Conservation (phyloP, 2,113 vertebrate species). For the Eira barbara region DNA sequence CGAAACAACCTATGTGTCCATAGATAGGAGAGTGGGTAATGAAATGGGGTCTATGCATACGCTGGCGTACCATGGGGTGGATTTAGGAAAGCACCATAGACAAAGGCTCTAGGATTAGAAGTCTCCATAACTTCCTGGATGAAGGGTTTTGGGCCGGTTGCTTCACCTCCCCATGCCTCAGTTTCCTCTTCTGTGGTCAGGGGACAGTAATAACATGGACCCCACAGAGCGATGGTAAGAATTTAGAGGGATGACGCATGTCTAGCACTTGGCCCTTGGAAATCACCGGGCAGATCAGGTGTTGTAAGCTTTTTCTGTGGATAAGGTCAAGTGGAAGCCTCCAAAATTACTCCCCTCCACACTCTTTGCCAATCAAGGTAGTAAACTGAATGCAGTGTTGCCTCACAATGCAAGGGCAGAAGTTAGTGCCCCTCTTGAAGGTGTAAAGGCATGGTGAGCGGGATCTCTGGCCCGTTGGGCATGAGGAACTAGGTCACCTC, state of each 20-base stretch:
- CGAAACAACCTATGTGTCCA: neutral
- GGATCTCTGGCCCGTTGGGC: neutral
- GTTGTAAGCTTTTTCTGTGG: neutral
- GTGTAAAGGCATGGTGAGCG: neutral
- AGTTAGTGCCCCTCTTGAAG: neutral
- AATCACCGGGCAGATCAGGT: no score
- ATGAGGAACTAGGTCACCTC: neutral
- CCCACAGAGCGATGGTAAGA: no score
- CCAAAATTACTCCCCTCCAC: neutral
- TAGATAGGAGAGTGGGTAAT: no score
- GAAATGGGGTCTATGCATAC: no score
- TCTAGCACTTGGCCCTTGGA: neutral
- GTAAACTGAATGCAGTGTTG: neutral
- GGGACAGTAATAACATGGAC: no score
- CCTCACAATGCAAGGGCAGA: neutral
- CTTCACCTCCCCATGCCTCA: neutral
- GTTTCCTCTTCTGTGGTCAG: neutral
- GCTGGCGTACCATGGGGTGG: neutral
- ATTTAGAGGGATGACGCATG: neutral
- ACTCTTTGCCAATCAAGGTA: neutral
- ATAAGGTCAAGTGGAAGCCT: neutral
- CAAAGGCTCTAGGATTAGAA: neutral
- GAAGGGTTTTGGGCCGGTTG: neutral
- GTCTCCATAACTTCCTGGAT: neutral
- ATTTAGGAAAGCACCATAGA: neutral